Evolutionary conservation across 2,888 invertebrate genomes (phyloP).

Genomic region (Mythimna ferrago): DNA sequence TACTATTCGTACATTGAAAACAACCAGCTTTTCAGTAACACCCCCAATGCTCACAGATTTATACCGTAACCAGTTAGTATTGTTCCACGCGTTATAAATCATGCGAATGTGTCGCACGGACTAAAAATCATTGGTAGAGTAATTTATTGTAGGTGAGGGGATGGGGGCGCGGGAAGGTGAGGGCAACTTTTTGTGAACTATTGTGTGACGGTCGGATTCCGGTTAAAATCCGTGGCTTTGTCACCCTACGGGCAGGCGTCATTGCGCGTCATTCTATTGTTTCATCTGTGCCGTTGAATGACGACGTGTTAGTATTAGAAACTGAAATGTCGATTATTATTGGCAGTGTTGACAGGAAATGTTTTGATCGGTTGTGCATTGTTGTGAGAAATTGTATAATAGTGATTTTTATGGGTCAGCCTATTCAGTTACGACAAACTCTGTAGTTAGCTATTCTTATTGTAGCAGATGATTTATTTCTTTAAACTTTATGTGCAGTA

Average conservation of each 20-base stretch:
- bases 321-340: conserved; percentile 43
- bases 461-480: too few species aligned
- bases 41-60: conserved; percentile 78
- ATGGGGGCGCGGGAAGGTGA: conserved; percentile 74
- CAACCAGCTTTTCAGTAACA: conserved; percentile 78
- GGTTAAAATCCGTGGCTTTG: conserved; percentile 67
- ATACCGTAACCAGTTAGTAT: conserved; percentile 84
- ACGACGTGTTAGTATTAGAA: conserved; percentile 37
- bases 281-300: conserved; percentile 45
- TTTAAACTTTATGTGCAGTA: too few species aligned
- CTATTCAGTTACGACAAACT: background rate
- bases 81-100: conserved; percentile 86
- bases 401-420: background rate
- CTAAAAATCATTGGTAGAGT: conserved; percentile 86
- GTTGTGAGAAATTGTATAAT: conserved; percentile 3
- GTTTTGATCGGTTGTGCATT: conserved; percentile 43
- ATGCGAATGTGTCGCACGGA: conserved; percentile 85
- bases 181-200: conserved; percentile 80
- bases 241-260: conserved; percentile 68
- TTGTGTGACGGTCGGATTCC: conserved; percentile 76
- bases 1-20: conserved; percentile 76
- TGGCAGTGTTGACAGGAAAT: conserved; percentile 15
- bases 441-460: background rate
- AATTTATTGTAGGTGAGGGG: conserved; percentile 81
- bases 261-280: conserved; percentile 61